phyloP scores from a whole-genome alignment of 2,113 vertebrate species.

The Sardina pilchardus region DNA sequence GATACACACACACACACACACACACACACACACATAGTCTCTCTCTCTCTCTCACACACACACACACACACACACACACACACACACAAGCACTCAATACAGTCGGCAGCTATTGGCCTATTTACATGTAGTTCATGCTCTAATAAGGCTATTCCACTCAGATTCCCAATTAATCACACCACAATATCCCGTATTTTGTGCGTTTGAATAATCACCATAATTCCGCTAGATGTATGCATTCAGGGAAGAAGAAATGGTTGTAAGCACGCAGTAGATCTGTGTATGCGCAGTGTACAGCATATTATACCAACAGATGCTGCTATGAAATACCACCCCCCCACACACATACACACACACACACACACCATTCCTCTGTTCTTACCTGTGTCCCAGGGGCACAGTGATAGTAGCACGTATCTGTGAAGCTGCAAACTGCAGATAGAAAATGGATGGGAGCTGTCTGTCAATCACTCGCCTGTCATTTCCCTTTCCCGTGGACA shows the following conservation, averaged over 20 bases:
- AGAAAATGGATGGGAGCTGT: background rate
- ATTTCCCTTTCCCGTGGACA: background rate
- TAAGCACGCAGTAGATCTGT: background rate
- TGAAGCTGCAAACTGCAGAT: background rate
- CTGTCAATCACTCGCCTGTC: background rate
- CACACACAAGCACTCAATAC: background rate
- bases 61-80: conserved; percentile 17
- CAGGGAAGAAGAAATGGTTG: background rate
- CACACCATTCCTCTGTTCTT: background rate
- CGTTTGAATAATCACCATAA: background rate
- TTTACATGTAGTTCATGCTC: background rate
- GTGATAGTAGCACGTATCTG: background rate
- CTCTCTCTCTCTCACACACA: conserved; percentile 4
- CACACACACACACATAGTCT: conserved; percentile 13
- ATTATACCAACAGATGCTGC: background rate
- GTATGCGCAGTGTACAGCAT: background rate
- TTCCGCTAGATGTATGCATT: background rate
- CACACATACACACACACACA: too few relatives aligned
- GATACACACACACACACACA: conserved; percentile 15
- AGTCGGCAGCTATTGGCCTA: background rate
- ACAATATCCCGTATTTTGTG: background rate
- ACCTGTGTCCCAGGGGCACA: background rate
- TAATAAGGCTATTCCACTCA: background rate
- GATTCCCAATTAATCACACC: background rate
- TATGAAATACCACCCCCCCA: background rate